These are phyloP conservation scores for Proteles cristata DNA, from an alignment of 2,113 vertebrate genomes.

Conservation along the genomic window DNA sequence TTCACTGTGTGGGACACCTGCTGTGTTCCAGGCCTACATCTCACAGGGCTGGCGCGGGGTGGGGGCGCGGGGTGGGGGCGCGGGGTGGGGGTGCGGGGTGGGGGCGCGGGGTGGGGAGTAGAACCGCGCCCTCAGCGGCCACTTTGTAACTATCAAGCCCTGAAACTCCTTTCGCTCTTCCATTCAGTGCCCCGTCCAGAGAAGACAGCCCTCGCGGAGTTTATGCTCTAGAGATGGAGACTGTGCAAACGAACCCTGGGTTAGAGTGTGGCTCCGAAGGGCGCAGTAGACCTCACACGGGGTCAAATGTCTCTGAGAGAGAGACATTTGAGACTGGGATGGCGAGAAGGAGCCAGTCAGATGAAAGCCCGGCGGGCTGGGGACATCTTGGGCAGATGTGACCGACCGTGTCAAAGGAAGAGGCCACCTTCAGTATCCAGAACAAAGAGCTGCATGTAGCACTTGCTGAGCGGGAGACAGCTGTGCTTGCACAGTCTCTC, in stretches of 20 bases:
- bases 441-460: neutral
- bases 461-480: neutral
- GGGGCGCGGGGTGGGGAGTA: no score
- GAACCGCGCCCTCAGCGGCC: neutral
- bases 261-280: no score
- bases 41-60: no score
- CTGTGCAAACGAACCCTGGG: neutral
- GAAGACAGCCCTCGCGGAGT: neutral
- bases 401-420: neutral
- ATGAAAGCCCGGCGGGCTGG: neutral
- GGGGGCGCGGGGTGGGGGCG: no score
- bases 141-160: no score
- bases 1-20: neutral
- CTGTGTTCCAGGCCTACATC: neutral
- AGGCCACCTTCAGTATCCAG: neutral
- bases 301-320: neutral
- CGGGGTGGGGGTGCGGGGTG: no score
- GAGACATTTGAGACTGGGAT: neutral
- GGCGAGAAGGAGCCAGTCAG: neutral
- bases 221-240: neutral
- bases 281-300: accelerated
- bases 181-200: neutral
- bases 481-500: neutral
- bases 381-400: neutral
- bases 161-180: neutral